Evolutionary conservation across 1,140 invertebrate species (phyloP).

Genomic region (Gerris buenoi): DNA sequence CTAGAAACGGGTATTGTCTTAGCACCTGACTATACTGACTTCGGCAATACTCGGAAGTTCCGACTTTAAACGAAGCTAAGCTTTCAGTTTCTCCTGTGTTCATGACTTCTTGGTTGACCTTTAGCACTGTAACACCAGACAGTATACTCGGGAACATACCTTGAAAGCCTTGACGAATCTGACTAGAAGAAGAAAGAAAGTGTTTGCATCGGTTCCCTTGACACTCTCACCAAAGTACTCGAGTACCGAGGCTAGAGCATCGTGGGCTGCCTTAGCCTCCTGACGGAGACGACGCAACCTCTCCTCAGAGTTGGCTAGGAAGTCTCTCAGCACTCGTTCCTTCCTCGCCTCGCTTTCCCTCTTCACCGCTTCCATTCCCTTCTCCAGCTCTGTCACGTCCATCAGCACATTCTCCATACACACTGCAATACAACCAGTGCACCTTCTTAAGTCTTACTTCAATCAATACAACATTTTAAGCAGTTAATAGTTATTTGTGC

Average conservation of each 20-base stretch:
- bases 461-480: too few species aligned
- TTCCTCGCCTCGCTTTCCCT: slow-evolving; percentile 61
- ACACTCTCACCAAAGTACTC: slow-evolving; percentile 88
- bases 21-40: too few species aligned
- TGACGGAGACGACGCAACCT: slow-evolving; percentile 64
- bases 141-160: too few species aligned
- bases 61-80: too few species aligned
- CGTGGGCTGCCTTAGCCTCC: slow-evolving; percentile 66
- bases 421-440: slow-evolving; percentile 49
- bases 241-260: slow-evolving; percentile 78
- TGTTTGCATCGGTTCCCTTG: slow-evolving; percentile 74
- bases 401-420: slow-evolving; percentile 86
- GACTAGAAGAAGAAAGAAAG: slow-evolving; percentile 87
- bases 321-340: slow-evolving; percentile 64
- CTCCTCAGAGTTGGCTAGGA: slow-evolving; percentile 74
- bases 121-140: too few species aligned
- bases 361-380: slow-evolving; percentile 85
- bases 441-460: too few species aligned
- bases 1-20: too few species aligned
- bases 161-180: slow-evolving; percentile 84
- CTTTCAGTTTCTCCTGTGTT: too few species aligned
- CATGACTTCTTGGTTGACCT: too few species aligned
- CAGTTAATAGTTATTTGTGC: too few species aligned
- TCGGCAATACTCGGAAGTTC: too few species aligned
- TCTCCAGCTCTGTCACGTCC: slow-evolving; percentile 85